phyloP scores from a whole-genome alignment of 64 coral and sea anemone genomes.

The Montipora efflorescens region DNA sequence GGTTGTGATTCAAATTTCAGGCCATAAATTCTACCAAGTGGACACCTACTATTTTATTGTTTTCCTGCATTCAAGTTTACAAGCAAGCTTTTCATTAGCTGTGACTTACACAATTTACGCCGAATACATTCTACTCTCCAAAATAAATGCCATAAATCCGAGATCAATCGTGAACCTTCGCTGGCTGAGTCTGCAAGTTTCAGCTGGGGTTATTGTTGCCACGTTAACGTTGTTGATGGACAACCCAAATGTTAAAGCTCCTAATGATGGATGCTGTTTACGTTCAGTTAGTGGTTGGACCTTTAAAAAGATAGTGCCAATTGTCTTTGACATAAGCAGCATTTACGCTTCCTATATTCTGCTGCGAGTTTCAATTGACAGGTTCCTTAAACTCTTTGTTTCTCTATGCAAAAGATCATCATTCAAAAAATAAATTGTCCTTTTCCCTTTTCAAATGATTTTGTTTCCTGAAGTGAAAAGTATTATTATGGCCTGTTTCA shows the following conservation, averaged over 20 bases:
- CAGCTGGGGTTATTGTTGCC: background rate
- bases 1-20: background rate
- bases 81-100: background rate
- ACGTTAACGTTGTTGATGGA: background rate
- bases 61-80: conserved; percentile 19
- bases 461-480: too few relatives aligned
- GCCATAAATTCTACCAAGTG: background rate
- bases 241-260: background rate
- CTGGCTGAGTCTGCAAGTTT: background rate
- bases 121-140: background rate
- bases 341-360: conserved; percentile 24
- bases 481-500: too few relatives aligned
- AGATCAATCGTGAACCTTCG: background rate
- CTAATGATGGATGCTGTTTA: background rate
- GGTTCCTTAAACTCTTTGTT: conserved; percentile 7
- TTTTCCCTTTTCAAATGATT: too few relatives aligned
- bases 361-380: conserved; percentile 20
- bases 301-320: background rate
- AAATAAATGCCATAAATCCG: conserved; percentile 1
- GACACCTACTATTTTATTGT: background rate
- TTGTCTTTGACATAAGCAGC: background rate
- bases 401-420: background rate
- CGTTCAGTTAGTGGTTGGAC: background rate
- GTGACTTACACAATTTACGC: background rate
- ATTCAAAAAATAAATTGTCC: too few relatives aligned